Conservation (phyloP, 92 coral and sea anemone species). For the Nematostella vectensis region DNA sequence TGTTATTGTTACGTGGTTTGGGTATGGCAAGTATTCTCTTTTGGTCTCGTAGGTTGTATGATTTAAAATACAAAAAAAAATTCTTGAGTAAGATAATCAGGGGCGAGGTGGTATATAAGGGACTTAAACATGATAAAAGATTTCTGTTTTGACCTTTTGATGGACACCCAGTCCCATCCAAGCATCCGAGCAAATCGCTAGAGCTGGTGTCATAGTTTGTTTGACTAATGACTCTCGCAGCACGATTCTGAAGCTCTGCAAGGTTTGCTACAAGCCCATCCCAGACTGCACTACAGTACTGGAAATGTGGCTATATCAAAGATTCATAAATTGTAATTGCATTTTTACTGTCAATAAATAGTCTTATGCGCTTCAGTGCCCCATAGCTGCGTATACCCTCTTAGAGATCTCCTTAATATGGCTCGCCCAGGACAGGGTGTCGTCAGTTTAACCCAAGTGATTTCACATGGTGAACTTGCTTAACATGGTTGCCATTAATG, state of each 20-base stretch:
- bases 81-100: neutral
- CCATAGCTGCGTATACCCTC: conserved; percentile 20
- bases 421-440: conserved; percentile 11
- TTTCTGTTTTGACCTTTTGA: neutral
- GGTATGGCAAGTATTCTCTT: neutral
- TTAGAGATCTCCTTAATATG: conserved; percentile 22
- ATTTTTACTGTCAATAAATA: conserved; percentile 4
- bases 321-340: conserved; percentile 1
- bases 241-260: neutral
- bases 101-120: conserved; percentile 1
- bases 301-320: conserved; percentile 1
- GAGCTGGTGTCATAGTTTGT: conserved; percentile 5
- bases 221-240: neutral
- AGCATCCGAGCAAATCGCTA: neutral
- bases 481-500: neutral
- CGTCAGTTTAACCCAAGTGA: conserved; percentile 8
- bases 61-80: neutral
- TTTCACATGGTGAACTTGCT: conserved; percentile 1
- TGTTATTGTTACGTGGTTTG: neutral
- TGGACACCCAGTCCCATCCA: conserved; percentile 1
- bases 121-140: neutral
- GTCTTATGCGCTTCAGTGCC: conserved; percentile 27
- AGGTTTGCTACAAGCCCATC: neutral
- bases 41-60: neutral
- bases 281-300: conserved; percentile 3